Conservation (phyloP, 2,113 vertebrate species). For the Solea solea region DNA sequence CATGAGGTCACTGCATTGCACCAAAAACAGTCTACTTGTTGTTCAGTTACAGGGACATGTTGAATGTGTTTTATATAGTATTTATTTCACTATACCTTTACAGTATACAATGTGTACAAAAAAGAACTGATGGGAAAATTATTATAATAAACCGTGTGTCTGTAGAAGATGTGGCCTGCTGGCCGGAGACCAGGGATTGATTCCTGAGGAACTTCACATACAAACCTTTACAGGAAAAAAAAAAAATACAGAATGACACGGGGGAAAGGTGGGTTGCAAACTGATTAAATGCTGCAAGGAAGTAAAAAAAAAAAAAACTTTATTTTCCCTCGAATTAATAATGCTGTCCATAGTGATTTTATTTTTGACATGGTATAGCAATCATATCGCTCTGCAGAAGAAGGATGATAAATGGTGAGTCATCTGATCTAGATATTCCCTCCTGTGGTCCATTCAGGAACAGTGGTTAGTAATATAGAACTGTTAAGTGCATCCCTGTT, state of each 20-base stretch:
- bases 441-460: slow-evolving; percentile 34
- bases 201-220: background rate
- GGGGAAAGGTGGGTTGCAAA: background rate
- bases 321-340: background rate
- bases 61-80: background rate
- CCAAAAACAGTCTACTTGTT: no score
- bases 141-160: background rate
- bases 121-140: background rate
- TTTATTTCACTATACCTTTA: background rate
- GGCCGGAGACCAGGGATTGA: slow-evolving; percentile 5
- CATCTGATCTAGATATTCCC: slow-evolving; percentile 49
- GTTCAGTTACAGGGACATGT: background rate
- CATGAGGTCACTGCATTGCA: no score
- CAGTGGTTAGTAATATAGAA: slow-evolving; percentile 26
- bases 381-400: slow-evolving; percentile 4
- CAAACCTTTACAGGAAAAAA: background rate
- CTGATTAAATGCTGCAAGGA: slow-evolving; percentile 1
- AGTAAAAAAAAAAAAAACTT: background rate
- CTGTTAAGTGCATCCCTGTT: slow-evolving; percentile 50
- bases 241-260: background rate
- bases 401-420: slow-evolving; percentile 29
- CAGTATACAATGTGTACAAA: background rate
- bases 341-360: no score
- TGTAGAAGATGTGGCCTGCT: background rate
- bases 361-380: slow-evolving; percentile 8